phyloP scores from a whole-genome alignment of 1,140 invertebrate species.

The Apis florea region DNA sequence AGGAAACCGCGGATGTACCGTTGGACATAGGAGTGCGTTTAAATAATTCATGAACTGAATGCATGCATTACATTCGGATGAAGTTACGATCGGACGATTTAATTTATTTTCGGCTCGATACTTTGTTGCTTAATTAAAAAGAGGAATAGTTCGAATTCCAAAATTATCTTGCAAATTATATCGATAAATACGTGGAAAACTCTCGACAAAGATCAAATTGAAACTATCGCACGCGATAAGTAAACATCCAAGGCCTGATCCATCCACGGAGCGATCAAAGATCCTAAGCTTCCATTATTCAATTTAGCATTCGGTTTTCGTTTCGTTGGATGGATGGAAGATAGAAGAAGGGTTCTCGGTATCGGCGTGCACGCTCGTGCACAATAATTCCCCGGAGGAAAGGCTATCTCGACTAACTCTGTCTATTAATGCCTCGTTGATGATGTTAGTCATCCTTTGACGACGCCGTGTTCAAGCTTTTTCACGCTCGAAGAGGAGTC shows the following conservation, averaged over 20 bases:
- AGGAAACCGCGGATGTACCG: no score
- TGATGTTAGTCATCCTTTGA: constrained; percentile 46
- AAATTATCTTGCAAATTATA: no score
- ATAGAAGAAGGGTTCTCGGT: background rate
- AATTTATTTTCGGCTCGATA: no score
- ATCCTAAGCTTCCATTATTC: background rate
- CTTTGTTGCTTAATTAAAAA: no score
- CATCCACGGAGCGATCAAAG: background rate
- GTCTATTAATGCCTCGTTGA: constrained; percentile 29
- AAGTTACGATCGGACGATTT: no score
- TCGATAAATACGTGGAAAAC: no score
- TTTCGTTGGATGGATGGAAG: background rate
- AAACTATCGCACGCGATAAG: no score
- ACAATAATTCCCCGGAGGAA: background rate
- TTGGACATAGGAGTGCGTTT: no score
- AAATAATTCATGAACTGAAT: no score
- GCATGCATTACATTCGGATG: no score
- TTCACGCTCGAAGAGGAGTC: constrained; percentile 9
- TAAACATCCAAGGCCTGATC: background rate
- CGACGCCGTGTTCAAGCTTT: constrained; percentile 25
- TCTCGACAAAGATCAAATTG: no score
- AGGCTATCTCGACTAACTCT: background rate
- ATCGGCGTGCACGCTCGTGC: background rate
- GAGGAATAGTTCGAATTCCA: no score
- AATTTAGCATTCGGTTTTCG: constrained; percentile 12